phyloP scores from a whole-genome alignment of 2,113 vertebrate species.

The Microcebus griseorufus region DNA sequence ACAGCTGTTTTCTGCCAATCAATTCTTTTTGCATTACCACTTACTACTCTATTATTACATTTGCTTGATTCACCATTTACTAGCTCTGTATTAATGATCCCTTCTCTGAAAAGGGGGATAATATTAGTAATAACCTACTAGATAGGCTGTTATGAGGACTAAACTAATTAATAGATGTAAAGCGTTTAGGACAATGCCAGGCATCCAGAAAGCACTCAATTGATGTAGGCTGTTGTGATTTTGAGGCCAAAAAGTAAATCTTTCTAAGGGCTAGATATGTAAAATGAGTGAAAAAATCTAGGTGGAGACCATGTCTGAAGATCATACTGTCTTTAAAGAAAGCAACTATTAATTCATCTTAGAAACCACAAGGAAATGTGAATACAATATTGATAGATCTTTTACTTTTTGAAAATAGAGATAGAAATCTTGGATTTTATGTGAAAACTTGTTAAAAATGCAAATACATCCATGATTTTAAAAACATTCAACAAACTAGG shows the following conservation, averaged over 20 bases:
- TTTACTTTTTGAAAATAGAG: background rate
- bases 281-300: background rate
- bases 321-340: background rate
- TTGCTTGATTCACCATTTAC: background rate
- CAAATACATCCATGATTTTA: background rate
- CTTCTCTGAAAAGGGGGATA: background rate
- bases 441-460: background rate
- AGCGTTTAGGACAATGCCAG: background rate
- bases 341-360: background rate
- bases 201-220: background rate
- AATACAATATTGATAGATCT: background rate
- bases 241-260: background rate
- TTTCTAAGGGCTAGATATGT: background rate
- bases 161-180: constrained; percentile 13
- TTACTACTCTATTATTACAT: background rate
- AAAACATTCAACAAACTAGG: background rate
- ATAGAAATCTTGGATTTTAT: background rate
- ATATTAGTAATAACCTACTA: background rate
- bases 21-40: background rate
- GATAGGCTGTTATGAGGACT: background rate
- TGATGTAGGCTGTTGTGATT: background rate
- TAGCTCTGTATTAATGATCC: background rate
- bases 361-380: constrained; percentile 1
- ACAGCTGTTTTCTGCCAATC: background rate
- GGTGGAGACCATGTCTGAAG: background rate